A percentile compares a stretch with the other conserved stretches of the same genome.
Conservation (phyloP, 2,797 vertebrate genomes). For the Sciurus carolinensis region DNA sequence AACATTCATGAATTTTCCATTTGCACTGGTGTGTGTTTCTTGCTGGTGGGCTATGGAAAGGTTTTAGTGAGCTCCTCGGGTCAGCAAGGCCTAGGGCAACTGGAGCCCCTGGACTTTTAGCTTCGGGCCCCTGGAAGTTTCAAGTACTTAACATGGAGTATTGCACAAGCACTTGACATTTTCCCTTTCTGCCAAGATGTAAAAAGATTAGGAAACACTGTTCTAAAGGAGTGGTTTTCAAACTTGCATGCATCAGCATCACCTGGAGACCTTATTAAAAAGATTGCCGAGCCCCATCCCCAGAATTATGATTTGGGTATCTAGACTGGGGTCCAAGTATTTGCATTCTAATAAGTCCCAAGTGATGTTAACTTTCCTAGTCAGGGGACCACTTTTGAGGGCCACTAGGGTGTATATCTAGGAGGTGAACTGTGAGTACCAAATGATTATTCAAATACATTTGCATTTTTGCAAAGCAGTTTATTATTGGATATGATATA, state of each 20-base stretch:
- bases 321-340: background rate
- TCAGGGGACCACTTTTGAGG: background rate
- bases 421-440: background rate
- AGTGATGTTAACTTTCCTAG: background rate
- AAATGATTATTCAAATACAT: slow-evolving; percentile 28
- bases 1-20: background rate
- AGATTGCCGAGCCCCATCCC: background rate
- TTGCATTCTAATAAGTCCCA: slow-evolving; percentile 11
- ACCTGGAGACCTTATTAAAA: background rate
- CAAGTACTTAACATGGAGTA: background rate
- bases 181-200: background rate
- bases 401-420: background rate
- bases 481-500: background rate
- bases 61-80: background rate
- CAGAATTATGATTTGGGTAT: background rate
- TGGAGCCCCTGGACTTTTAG: background rate
- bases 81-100: background rate
- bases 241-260: background rate
- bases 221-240: background rate
- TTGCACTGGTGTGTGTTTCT: background rate
- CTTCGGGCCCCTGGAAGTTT: background rate
- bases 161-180: background rate
- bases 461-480: slow-evolving; percentile 39
- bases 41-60: background rate
- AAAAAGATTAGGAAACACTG: background rate